These are phyloP conservation scores for Chionis minor DNA, from an alignment of 2,113 vertebrate species.

Conservation along the genomic window DNA sequence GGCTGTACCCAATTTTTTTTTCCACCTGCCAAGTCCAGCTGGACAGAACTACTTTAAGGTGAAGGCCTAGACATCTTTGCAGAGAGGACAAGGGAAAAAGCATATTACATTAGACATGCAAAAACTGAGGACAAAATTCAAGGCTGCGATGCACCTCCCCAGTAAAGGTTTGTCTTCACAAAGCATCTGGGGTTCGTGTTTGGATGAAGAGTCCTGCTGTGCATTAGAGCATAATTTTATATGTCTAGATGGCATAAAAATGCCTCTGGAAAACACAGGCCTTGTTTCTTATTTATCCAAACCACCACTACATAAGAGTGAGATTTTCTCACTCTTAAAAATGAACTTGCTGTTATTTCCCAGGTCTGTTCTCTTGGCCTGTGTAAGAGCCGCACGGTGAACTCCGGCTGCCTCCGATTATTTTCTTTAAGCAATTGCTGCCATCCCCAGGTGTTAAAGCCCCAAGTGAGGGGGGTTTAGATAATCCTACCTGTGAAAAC, in stretches of 20 bases:
- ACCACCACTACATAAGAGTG: background rate
- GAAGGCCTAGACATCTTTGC: background rate
- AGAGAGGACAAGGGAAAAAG: background rate
- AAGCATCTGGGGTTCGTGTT: background rate
- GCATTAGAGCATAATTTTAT: background rate
- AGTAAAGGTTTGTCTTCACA: background rate
- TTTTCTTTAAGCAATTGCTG: background rate
- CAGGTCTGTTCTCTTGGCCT: background rate
- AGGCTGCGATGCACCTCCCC: background rate
- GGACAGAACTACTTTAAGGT: background rate
- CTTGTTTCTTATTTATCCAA: background rate
- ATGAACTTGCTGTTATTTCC: background rate
- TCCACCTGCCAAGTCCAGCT: background rate
- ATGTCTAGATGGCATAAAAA: background rate
- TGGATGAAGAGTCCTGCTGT: background rate
- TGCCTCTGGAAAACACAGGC: background rate
- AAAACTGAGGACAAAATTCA: background rate
- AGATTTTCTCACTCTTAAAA: background rate
- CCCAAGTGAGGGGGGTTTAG: background rate
- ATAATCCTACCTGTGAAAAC: background rate
- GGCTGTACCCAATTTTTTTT: background rate
- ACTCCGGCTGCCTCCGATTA: background rate
- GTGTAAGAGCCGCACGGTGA: rapidly evolving
- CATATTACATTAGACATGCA: rapidly evolving
- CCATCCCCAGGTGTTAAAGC: rapidly evolving